Base-by-base conservation (phyloP, 2,888 invertebrate species). In the Drosophila hamatofila region DNA sequence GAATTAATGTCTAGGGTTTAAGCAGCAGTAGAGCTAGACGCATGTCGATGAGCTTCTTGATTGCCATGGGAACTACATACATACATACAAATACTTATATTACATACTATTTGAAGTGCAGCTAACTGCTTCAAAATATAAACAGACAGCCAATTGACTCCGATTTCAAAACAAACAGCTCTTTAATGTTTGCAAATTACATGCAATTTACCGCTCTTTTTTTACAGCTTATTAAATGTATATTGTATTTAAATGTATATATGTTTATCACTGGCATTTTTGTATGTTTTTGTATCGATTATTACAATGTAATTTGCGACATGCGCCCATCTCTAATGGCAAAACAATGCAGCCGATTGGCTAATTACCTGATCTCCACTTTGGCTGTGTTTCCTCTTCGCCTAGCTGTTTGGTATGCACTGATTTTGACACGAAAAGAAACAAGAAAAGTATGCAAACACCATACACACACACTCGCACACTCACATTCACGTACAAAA, bases 341-440 rank as follows among this genome's bases (percentile, higher is more conserved):
- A 7, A 21, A 37, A 30, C 35, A 44, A 30, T 65, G 12, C 1
- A n/a, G 33, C 21, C 21, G n/a, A 23, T n/a, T 49, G 23, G 21
- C 16, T 46, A 62, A 62, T 77, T 77, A 75, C 75, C 75, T 77
- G 68, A 9, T 35, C 23, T 41, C 48, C 30, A 57, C 41, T 39
- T 48, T 21, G 59, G 37, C 21, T 48, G 41, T 46, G n/a, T 39
- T 11, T 4, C 11, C 27, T 58, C 11, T n/a, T 46, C 23, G 21
- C 14, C n/a, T 35, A 5, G 5, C 14, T 16, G 35, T 14, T 16
- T 33, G n/a, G 18, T 39, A 70, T 75, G 61, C 76, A 75, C 76
- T 67, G 39, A 21, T 48, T 58, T 55, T 23, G 49, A 61, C 75
- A 71, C 75, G 60, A 54, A 12, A 75, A 61, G 27, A 62, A 62